Evolutionary conservation across 2,113 vertebrate species (phyloP).

Genomic region (Bubalus kerabau): DNA sequence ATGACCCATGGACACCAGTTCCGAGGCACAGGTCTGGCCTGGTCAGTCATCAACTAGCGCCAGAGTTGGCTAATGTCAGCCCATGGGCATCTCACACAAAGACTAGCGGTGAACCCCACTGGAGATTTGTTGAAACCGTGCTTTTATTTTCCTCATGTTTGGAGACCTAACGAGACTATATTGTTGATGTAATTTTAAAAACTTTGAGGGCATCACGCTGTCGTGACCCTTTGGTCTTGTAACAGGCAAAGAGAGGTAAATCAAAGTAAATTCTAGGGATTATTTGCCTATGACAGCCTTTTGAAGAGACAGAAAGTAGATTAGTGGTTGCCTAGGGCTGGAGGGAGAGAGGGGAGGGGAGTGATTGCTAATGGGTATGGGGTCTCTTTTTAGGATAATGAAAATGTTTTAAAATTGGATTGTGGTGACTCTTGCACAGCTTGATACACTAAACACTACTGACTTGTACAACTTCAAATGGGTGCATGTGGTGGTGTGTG

Average conservation of each 20-base stretch:
- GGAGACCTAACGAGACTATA: background rate
- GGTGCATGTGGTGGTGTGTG: background rate
- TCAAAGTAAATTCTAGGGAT: conserved; percentile 41
- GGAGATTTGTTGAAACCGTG: background rate
- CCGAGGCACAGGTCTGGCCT: background rate
- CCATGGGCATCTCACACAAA: background rate
- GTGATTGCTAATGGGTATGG: background rate
- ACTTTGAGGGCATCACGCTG: background rate
- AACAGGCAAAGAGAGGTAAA: conserved; percentile 27
- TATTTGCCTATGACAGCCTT: conserved; percentile 41
- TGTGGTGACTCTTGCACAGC: background rate
- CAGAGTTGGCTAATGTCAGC: background rate
- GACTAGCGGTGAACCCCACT: background rate
- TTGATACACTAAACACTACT: background rate
- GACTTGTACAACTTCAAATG: background rate
- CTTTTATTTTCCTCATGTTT: background rate
- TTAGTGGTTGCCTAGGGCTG: conserved; percentile 38
- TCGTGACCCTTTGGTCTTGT: conserved; percentile 18
- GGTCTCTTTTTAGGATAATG: background rate
- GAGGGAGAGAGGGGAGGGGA: background rate
- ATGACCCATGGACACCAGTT: background rate
- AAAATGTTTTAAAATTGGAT: conserved; percentile 14
- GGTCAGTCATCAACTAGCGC: background rate
- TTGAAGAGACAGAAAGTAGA: conserved; percentile 45
- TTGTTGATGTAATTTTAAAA: background rate